Base-by-base conservation (phyloP, 1,140 invertebrate species). In the Whitmania pigra region DNA sequence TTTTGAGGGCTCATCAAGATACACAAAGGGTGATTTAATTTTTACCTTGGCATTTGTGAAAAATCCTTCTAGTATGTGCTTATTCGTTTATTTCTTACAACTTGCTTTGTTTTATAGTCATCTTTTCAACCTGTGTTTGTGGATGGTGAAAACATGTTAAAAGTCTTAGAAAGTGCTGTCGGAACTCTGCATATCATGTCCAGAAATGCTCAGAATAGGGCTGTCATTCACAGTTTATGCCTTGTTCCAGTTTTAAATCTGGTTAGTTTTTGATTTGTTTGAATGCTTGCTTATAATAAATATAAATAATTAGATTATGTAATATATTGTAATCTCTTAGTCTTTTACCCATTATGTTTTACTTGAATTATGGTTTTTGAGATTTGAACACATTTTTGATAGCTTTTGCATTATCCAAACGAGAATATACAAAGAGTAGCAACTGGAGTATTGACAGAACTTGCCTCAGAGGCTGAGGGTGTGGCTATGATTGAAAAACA, bases 371-470 rank as follows among this genome's bases (percentile, higher is more conserved):
- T 57, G 9, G 55, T n/a, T 25, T 57, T 57, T 25, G 25, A n/a
- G n/a, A n/a, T n/a, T n/a, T 20, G 55, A n/a, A n/a, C 2, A n/a
- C 20, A n/a, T 2, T 63, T 25, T 27, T 72, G 17, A 0, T 81
- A 90, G 87, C 80, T 90, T 76, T 85, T 98, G 53, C 97, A 94
- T 83, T 95, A 94, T 78, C 93, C 96, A 81, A 93, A 97, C 75
- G 94, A 97, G 81, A 97, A 97, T 79, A 94, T 97, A 80, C 93
- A 97, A 84, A 88, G 93, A 74, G 93, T 96, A 15, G 93, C 94
- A 53, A 93, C 94, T 3, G 93, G 94, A 13, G 93, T 97, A 2
- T 88, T 98, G 54, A 97, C 93, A 79, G 94, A 97, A 80, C 81
- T 98, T 73, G 93, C 94, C 7, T 88, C 91, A 0, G 94, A 97